Evolutionary conservation across 2,797 vertebrate genomes (phyloP).

Genomic region (Dendrocincla tyrannina): DNA sequence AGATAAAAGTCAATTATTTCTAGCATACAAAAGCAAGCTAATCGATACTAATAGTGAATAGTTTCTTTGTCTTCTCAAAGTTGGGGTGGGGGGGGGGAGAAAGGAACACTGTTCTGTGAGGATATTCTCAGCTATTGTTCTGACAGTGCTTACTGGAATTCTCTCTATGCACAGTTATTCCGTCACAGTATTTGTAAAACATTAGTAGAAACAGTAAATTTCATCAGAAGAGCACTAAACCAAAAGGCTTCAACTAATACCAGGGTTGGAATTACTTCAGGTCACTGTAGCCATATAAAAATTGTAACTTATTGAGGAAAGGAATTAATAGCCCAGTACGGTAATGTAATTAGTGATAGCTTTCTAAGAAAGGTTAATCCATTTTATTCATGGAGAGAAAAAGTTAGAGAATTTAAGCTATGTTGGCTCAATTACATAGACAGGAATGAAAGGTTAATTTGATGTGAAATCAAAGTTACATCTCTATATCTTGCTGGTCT

Average conservation of each 20-base stretch:
- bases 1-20: not conserved
- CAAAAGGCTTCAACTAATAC: not conserved
- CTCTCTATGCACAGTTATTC: not conserved
- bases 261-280: not conserved
- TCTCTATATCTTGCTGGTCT: not conserved
- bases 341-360: not conserved
- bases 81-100: not conserved
- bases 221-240: not conserved
- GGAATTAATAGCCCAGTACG: not conserved
- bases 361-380: constrained; percentile 4
- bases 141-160: not conserved
- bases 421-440: not conserved
- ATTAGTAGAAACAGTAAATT: not conserved
- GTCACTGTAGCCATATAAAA: not conserved
- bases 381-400: not conserved
- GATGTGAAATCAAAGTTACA: not conserved
- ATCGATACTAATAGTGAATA: not conserved
- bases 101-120: not conserved
- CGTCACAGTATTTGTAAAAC: not conserved
- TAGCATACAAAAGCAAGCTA: not conserved
- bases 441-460: not conserved
- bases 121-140: not conserved
- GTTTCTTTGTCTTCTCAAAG: not conserved
- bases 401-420: not conserved
- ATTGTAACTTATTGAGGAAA: not conserved